phyloP scores from a whole-genome alignment of 2,113 vertebrate species.

The Sander lucioperca region DNA sequence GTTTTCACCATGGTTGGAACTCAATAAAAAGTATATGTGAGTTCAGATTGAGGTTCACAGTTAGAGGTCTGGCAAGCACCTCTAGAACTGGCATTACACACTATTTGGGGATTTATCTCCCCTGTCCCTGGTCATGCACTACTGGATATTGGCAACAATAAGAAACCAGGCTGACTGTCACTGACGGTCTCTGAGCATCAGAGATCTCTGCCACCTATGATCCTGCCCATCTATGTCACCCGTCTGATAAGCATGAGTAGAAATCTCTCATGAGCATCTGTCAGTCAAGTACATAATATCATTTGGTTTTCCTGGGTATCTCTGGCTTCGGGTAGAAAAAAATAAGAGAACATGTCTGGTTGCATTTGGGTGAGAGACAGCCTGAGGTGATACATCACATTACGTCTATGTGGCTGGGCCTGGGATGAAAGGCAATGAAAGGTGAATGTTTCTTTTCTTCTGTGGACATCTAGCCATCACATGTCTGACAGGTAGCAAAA shows the following conservation, averaged over 20 bases:
- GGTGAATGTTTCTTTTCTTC: conserved; percentile 50
- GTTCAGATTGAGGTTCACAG: conserved; percentile 5
- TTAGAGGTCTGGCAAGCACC: conserved; percentile 12
- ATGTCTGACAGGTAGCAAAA: conserved; percentile 52
- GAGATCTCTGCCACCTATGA: conserved; percentile 17
- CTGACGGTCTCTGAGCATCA: conserved; percentile 30
- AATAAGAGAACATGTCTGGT: conserved; percentile 33
- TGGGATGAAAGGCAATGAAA: conserved; percentile 51
- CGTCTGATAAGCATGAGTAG: conserved; percentile 29
- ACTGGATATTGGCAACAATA: conserved; percentile 27
- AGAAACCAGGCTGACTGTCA: conserved; percentile 26
- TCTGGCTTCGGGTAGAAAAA: conserved; percentile 36
- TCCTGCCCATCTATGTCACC: conserved; percentile 30
- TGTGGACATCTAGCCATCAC: conserved; percentile 29
- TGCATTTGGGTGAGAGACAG: conserved; percentile 55
- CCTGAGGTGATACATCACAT: conserved; percentile 54
- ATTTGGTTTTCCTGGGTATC: conserved; percentile 30
- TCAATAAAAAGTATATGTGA: neutral
- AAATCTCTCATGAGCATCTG: conserved; percentile 43
- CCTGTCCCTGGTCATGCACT: conserved; percentile 12
- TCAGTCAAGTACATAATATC: conserved; percentile 26
- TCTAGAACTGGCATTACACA: conserved; percentile 7
- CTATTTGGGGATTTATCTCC: conserved; percentile 24
- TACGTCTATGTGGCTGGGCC: conserved; percentile 43
- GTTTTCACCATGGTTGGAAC: neutral